Percentiles rank a stretch among this genome's conserved stretches.
Evolutionary conservation across 2,797 vertebrate genomes (phyloP).

Genomic region (Rhinichthys osculus): DNA sequence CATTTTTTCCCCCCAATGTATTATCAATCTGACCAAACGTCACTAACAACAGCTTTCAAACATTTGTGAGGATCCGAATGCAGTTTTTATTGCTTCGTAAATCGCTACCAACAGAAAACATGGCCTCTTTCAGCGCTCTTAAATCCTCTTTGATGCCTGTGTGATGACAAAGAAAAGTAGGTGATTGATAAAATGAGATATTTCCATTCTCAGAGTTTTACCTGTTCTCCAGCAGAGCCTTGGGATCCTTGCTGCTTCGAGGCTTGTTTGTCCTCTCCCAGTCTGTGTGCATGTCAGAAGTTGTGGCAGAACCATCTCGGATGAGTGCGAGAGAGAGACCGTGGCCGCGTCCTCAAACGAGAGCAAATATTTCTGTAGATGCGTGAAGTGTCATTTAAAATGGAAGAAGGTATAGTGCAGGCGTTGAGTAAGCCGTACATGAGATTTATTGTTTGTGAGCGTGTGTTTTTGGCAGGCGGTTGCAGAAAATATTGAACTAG

Average conservation of each 20-base stretch:
- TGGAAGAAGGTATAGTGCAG: slow-evolving; percentile 15
- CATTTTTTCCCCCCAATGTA: no score
- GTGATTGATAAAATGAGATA: not conserved
- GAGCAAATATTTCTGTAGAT: slow-evolving; percentile 16
- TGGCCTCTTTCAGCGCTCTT: not conserved
- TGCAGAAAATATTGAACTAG: slow-evolving; percentile 7
- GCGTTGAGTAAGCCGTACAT: not conserved
- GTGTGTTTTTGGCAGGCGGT: slow-evolving; percentile 24
- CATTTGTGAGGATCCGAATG: not conserved
- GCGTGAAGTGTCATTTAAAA: slow-evolving; percentile 28
- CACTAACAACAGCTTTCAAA: not conserved
- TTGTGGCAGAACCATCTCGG: slow-evolving; percentile 41
- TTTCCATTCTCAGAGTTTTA: slow-evolving; percentile 42
- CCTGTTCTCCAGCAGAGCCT: slow-evolving; percentile 28
- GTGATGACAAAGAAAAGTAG: slow-evolving; percentile 14
- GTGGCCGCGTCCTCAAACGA: not conserved
- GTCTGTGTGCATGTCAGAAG: slow-evolving; percentile 2
- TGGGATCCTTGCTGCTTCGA: not conserved
- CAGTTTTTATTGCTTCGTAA: not conserved
- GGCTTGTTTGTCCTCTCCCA: slow-evolving; percentile 40
- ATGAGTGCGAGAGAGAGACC: slow-evolving; percentile 26
- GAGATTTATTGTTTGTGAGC: slow-evolving; percentile 32
- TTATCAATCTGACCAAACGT: not conserved
- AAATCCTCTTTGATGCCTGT: not conserved
- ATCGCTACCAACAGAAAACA: slow-evolving; percentile 1